Conservation (phyloP, 2,113 vertebrate genomes). For the Odobenus rosmarus region DNA sequence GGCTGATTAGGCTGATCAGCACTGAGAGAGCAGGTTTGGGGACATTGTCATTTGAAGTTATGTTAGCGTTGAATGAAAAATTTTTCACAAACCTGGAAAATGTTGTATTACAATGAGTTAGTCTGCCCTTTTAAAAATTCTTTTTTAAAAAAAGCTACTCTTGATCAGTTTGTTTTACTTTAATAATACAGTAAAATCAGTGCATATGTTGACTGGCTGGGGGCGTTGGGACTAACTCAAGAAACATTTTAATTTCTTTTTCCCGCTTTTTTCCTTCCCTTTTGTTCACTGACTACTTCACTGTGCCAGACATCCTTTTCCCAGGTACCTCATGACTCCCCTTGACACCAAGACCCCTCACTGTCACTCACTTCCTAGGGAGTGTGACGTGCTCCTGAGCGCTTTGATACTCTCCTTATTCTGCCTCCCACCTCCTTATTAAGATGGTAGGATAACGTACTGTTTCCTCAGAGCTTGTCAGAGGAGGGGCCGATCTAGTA, state of each 20-base stretch:
- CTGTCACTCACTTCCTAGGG: not conserved
- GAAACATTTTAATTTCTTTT: not conserved
- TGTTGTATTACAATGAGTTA: not conserved
- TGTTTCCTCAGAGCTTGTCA: not conserved
- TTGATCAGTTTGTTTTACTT: conserved; percentile 27
- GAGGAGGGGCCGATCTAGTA: not conserved
- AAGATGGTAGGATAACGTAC: not conserved
- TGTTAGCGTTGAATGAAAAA: not conserved
- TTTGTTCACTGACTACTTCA: not conserved
- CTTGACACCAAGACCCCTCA: not conserved
- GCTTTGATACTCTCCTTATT: not conserved
- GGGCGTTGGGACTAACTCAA: not conserved
- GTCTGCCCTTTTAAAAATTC: not conserved
- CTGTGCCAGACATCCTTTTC: not conserved
- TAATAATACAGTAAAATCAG: not conserved
- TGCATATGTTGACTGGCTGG: not conserved
- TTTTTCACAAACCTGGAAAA: not conserved
- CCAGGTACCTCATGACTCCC: not conserved
- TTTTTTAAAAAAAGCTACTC: not conserved
- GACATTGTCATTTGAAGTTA: not conserved
- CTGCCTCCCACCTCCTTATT: not conserved
- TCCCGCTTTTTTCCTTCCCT: not conserved
- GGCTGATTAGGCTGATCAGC: too few relatives aligned
- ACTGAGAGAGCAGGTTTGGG: not conserved
- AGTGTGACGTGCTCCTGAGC: not conserved